Evolutionary conservation across 2,888 invertebrate genomes (phyloP), one percentile per base, ranked within the genome.

Genomic region (Notodonta dromedarius): DNA sequence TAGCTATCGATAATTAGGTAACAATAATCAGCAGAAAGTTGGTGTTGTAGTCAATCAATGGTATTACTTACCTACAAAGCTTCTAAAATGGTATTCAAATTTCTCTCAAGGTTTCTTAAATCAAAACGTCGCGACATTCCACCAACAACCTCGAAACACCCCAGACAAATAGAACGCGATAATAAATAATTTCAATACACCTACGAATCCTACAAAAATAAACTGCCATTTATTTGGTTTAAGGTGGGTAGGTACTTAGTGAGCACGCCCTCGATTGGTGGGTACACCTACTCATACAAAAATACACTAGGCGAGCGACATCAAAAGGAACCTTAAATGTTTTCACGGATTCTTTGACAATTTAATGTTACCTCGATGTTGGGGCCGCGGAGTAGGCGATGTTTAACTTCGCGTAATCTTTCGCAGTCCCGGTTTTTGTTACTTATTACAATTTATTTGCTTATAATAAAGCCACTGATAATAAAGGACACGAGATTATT

Each of bases 301-400:
- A 69, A 77, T 69, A 74, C 68, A 66, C 60, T 44, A 69, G 48
- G 54, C 57, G 62, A 67, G 62, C 63, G 58, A 76, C 79, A 76
- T 79, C 77, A 79, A 80, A 80, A 71, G 71, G 60, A 60, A 66
- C 66, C 66, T 67, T 77, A 75, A 80, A 79, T 73, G 74, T 75
- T 79, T 79, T 77, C 71, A 70, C 74, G 70, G 78, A 73, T 77
- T 78, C 79, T 77, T 79, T 79, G 81, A 82, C 78, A 81, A 80
- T 79, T 79, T 80, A 76, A 81, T 65, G 79, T 76, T 69, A 77
- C 79, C 77, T 74, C 73, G 74, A 71, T 62, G 55, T 64, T 68
- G 65, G 65, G 64, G 74, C 64, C 16, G 0, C 0, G 13, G 57
- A 63, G 56, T 7, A 4, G 1, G 69, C 70, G 67, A 35, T 50